Conservation (phyloP, 2,797 vertebrate species). For the Tadarida brasiliensis region DNA sequence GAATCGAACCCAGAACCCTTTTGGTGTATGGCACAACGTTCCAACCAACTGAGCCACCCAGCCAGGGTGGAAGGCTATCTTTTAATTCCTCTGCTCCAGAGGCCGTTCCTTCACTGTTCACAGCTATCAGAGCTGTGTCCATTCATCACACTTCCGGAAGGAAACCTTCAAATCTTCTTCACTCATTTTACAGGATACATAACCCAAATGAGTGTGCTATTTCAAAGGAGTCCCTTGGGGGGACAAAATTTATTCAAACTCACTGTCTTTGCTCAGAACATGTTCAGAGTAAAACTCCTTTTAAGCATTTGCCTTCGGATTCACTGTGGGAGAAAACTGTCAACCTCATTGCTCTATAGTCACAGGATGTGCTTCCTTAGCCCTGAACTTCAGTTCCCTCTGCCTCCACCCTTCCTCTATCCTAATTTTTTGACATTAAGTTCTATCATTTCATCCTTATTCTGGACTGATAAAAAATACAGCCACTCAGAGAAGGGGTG, state of each 20-base stretch:
- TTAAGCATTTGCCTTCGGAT: constrained; percentile 21
- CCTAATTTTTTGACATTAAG: background rate
- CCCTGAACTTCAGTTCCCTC: background rate
- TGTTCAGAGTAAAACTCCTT: constrained; percentile 28
- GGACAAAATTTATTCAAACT: background rate
- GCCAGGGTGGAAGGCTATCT: background rate
- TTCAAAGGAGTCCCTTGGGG: constrained; percentile 30
- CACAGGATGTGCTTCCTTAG: background rate
- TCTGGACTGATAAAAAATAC: background rate
- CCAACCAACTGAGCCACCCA: background rate
- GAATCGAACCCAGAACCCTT: background rate
- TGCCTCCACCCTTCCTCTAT: background rate
- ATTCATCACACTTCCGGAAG: background rate
- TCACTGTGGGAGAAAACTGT: constrained; percentile 18
- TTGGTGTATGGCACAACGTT: background rate
- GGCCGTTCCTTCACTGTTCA: background rate
- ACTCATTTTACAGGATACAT: background rate
- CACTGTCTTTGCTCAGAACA: background rate
- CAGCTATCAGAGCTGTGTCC: background rate
- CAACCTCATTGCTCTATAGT: constrained; percentile 35
- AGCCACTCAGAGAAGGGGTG: background rate
- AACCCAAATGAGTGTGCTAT: constrained; percentile 35
- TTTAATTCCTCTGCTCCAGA: background rate
- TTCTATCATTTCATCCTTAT: background rate
- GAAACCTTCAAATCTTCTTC: background rate